Evolutionary conservation across 2,113 vertebrate genomes (phyloP), one percentile per base, ranked within the genome.

Genomic region (Numida meleagris): DNA sequence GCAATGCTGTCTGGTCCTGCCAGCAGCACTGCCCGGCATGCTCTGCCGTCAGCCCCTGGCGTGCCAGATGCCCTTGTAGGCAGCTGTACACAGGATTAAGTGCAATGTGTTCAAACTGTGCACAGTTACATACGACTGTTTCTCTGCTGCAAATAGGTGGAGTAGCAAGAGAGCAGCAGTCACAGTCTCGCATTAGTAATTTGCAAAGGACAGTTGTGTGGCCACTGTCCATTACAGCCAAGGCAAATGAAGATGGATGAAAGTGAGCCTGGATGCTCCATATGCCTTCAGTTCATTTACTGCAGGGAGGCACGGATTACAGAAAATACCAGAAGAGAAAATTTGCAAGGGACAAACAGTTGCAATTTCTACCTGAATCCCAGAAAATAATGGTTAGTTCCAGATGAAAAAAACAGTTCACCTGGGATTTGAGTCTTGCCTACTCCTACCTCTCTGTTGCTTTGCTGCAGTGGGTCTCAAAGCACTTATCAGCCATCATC

Each of bases 201-300:
- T 80, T 94, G 82, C 86, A 11, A 72, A 92, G 94, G 93, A 78
- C 87, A 31, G 12, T 42, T 33, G 3, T 46, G 91, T 73, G 95
- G 63, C 76, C 63, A 2, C 31, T 83, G 85, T 2, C 78, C 61
- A 4, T 78, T 72, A 40, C 6, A 70, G 72, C 55, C 59, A 21
- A 40, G 50, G 79, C 25, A 86, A 66, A 90, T 58, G 59, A 59
- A 77, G 91, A 88, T 6, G 42, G 21, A 90, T 83, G 76, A 1
- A 45, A 55, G 55, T 1, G 89, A 70, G 20, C 21, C 62, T 70
- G 83, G 80, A 74, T 66, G 89, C n/a, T 94, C 83, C 31, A 2
- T 34, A 24, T 88, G 86, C 65, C 76, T 86, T 86, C 55, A 45
- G 25, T 15, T 74, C 5, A 0, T 58, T 78, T 33, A 3, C 55